Evolutionary conservation across 2,797 vertebrate species (phyloP).

Genomic region (Silurus lanzhouensis): DNA sequence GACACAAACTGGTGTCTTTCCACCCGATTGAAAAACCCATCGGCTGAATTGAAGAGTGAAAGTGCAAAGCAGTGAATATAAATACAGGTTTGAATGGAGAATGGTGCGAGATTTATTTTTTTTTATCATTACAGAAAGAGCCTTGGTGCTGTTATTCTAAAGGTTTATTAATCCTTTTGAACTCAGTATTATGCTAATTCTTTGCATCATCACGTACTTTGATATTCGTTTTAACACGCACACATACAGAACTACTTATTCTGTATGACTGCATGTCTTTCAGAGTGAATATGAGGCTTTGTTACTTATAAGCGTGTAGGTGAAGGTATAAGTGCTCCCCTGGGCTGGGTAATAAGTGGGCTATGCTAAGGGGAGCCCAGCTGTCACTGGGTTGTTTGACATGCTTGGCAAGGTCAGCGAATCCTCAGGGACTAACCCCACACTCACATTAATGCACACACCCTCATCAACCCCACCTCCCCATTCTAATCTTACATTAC

Average conservation of each 20-base stretch:
- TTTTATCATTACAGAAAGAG: neutral
- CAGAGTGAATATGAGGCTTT: constrained; percentile 38
- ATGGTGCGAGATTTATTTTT: neutral
- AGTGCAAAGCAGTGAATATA: neutral
- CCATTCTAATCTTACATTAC: constrained; percentile 36
- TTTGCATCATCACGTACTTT: neutral
- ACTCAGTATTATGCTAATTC: neutral
- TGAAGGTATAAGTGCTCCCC: constrained; percentile 68
- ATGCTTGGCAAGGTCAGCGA: constrained; percentile 65
- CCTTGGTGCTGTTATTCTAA: neutral
- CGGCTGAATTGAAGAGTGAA: neutral
- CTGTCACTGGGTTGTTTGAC: constrained; percentile 71
- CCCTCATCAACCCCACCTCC: constrained; percentile 26
- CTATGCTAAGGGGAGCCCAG: constrained; percentile 65
- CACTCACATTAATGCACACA: constrained; percentile 1
- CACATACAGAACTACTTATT: constrained; percentile 27
- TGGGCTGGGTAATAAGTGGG: constrained; percentile 75
- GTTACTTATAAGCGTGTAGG: constrained; percentile 40
- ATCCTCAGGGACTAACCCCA: constrained; percentile 60
- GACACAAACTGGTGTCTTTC: neutral
- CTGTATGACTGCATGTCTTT: constrained; percentile 43
- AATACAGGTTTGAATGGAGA: neutral
- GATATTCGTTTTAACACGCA: neutral
- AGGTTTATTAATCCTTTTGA: neutral
- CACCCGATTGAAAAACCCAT: neutral